Base-by-base conservation (phyloP, 2,888 invertebrate species). In the Villa cingulata region DNA sequence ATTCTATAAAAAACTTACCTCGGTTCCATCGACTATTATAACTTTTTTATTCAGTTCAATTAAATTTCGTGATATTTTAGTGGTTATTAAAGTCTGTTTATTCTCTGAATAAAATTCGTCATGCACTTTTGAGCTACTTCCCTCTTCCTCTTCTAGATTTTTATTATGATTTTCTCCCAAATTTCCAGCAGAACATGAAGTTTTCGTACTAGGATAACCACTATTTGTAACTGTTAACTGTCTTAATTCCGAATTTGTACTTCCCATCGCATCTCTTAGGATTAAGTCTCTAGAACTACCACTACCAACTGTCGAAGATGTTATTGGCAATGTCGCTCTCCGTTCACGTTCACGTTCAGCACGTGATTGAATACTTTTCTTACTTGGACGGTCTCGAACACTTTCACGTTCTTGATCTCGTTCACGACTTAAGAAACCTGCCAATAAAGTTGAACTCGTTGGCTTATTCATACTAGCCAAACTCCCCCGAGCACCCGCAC, bases 391-490 rank as follows among this genome's bases (percentile, higher is more conserved):
- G 19, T 48, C 53, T 6, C 51, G 41, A n/a, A 29, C 48, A 48
- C 40, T 51, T 29, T 53, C 51, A 12, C 51, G 43, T 41, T 53
- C 52, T 18, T 47, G 42, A 45, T 69, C 68, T 51, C 63, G 62
- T 55, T 81, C 82, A 6, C 77, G 72, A 54, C 77, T 80, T 23
- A 85, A 74, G 23, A 90, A 72, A n/a, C 89, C 90, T 1, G 86
- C 85, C 43, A 94, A 71, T 45, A 92, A 70, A 0, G 88, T 88
- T 0, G 88, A 85, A 39, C 86, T 85, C 0, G 88, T 83, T 0
- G 92, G 92, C 64, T 94, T 94, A 46, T 88, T 87, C 37, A 86
- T 83, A 1, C 86, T 86, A 2, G 84, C 84, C 45, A 89, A 68
- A 54, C 88, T 89, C 39, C 87, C 86, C 23, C 89, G 75, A 51